A percentile compares a stretch with the other conserved stretches of the same genome.
Evolutionary conservation across 2,888 invertebrate genomes (phyloP).

Genomic region (Microplitis manilae): DNA sequence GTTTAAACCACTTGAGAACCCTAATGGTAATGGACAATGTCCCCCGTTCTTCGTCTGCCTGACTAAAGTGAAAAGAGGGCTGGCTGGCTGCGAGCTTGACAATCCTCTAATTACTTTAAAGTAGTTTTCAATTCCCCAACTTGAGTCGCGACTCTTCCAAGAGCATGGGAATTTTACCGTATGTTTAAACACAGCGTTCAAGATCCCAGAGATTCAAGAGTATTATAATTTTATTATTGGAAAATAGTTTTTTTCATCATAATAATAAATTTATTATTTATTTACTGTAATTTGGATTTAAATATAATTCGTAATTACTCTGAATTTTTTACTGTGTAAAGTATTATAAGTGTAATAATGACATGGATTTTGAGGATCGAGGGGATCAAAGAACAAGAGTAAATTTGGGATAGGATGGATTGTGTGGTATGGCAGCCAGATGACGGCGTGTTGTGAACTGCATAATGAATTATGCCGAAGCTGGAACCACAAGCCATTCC

Average conservation of each 20-base stretch:
- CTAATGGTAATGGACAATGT: conserved; percentile 66
- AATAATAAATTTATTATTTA: not conserved
- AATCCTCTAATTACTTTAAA: conserved; percentile 70
- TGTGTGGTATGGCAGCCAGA: conserved; percentile 36
- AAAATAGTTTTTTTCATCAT: not conserved
- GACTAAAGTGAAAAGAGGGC: conserved; percentile 40
- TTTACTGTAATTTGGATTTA: too few relatives aligned
- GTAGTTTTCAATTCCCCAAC: conserved; percentile 64
- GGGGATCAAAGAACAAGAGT: conserved; percentile 19
- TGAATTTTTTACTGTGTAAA: too few relatives aligned
- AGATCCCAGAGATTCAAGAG: not conserved
- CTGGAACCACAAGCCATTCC: conserved; percentile 67
- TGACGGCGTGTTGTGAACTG: conserved; percentile 64
- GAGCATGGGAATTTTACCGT: conserved; percentile 36
- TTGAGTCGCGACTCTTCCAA: conserved; percentile 21
- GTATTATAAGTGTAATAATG: not conserved
- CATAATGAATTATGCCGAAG: conserved; percentile 70
- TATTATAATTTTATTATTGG: conserved; percentile 9
- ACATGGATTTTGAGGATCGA: not conserved
- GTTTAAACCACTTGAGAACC: conserved; percentile 59
- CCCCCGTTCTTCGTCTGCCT: not conserved
- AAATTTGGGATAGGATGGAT: conserved; percentile 1
- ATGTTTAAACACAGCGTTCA: conserved; percentile 27
- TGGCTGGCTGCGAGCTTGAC: conserved; percentile 57
- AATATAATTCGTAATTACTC: too few relatives aligned